Percentiles rank a stretch among this genome's conserved stretches.
Conservation (phyloP, 2,888 invertebrate genomes). For the Agonopterix heracliana region DNA sequence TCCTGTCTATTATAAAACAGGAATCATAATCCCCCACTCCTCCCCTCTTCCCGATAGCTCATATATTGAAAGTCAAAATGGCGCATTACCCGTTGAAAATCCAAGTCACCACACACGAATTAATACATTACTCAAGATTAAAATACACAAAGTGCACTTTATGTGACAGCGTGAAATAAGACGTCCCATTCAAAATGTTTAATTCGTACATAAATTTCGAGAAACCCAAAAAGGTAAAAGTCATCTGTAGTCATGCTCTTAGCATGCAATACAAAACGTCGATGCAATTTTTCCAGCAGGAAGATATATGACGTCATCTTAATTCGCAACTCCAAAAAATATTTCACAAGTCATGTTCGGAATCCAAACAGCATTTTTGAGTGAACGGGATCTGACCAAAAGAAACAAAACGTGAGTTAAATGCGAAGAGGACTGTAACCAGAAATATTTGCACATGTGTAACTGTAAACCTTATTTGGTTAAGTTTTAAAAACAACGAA, state of each 20-base stretch:
- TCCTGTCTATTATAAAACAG: too few species aligned
- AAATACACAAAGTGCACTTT: not conserved
- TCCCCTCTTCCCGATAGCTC: too few species aligned
- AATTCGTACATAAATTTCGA: constrained; percentile 1
- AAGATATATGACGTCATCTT: too few species aligned
- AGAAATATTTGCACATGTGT: not conserved
- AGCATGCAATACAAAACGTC: too few species aligned
- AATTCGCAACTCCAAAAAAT: too few species aligned
- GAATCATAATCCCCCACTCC: too few species aligned
- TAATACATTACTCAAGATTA: constrained; percentile 5
- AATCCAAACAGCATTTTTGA: constrained; percentile 13
- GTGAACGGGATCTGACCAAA: constrained; percentile 18
- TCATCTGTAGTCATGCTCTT: too few species aligned
- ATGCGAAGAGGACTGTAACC: not conserved
- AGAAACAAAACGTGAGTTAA: not conserved
- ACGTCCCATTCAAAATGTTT: not conserved
- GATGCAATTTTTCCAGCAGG: too few species aligned
- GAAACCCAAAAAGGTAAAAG: not conserved
- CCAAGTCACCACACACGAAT: not conserved
- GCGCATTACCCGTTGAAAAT: too few species aligned
- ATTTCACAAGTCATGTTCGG: constrained; percentile 11
- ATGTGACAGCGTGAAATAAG: not conserved
- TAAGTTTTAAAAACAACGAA: not conserved
- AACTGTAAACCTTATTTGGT: constrained; percentile 1
- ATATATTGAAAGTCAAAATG: too few species aligned